Base-by-base conservation (phyloP, 2,888 invertebrate species). In the Salpingus planirostris region DNA sequence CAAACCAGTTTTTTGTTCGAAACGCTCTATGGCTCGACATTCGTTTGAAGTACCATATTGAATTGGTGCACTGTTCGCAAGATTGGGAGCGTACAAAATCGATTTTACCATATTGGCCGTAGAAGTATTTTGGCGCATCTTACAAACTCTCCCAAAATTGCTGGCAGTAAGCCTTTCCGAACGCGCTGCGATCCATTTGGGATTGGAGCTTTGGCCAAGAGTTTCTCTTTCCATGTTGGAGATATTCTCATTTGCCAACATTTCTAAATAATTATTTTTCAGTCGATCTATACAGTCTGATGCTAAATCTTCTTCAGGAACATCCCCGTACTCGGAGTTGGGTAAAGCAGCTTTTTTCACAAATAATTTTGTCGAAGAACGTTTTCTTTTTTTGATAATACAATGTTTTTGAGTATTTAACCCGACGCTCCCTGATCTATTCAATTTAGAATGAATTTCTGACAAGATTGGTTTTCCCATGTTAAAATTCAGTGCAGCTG, bases 31-130 rank as follows among this genome's bases (percentile, higher is more conserved):
- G 1, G 48, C 48, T 8, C 5, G 14, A 21, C 15, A 5, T 23
- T 32, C 27, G 3, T 22, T 3, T 7, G 44, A 42, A n/a, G 38
- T 40, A 4, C 38, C 39, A 5, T 21, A 27, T 7, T 27, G 10
- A 3, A 22, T 10, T n/a, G 29, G 10, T 27, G 24, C 10, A 30
- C n/a, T n/a, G n/a, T n/a, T n/a, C n/a, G n/a, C n/a, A n/a, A n/a
- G n/a, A n/a, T n/a, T n/a, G n/a, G n/a, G n/a, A n/a, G 2, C 12
- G 14, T 11, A 28, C 14, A 14, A n/a, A 2, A 28, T 18, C 3
- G 15, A 11, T 18, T 14, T 18, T n/a, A 28, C 28, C 15, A 18
- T 10, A 13, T 13, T 26, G 4, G 5, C 13, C 6, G 18, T 27
- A 5, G 22, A 11, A 6, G 13, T 21, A 18, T 3, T 11, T 8